Evolutionary conservation across 2,113 vertebrate genomes (phyloP), one percentile per base, ranked within the genome.

Genomic region (Crocuta crocuta): DNA sequence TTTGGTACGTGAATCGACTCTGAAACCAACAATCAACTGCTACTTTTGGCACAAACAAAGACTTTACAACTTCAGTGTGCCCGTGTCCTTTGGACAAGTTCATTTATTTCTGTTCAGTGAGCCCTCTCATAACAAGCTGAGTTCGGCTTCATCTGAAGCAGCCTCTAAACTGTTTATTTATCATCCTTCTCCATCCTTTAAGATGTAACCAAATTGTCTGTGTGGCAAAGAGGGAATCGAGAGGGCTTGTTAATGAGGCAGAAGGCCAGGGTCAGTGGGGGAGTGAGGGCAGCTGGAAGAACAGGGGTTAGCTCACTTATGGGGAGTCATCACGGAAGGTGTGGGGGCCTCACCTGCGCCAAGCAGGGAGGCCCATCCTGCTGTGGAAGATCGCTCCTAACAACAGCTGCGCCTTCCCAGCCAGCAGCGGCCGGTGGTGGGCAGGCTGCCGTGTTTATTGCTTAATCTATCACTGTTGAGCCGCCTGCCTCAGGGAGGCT

Each of bases 381-480:
- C 89, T 73, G 66, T 26, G 17, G 71, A 79, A 48, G 24, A 90
- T 66, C 1, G 0, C 92, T 96, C 71, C 66, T 71, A 28, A 23
- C 26, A 88, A 91, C 91, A 85, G 28, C 93, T 45, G 84, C 8
- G 35, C 91, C 94, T 79, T 93, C 82, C 66, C 58, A 71, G 85
- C 79, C 66, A n/a, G 92, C 74, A 76, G 86, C 74, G 80, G 90
- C 73, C 43, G 2, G 55, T 66, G 95, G 83, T 95, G 92, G 87
- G 92, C 65, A 94, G 55, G 71, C 70, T 78, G 95, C 92, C 95
- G 91, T 97, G 95, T 97, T 98, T 97, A 97, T 94, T 97, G 91
- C 96, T 98, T 98, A 97, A 95, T 97, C 97, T 97, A 97, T 98
- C 97, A 98, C 63, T 87, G 95, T 79, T 95, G 98, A 98, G 97